Percentiles rank a stretch among this genome's conserved stretches.
Conservation (phyloP, 2,888 invertebrate genomes). For the Spilosoma lubricipeda region DNA sequence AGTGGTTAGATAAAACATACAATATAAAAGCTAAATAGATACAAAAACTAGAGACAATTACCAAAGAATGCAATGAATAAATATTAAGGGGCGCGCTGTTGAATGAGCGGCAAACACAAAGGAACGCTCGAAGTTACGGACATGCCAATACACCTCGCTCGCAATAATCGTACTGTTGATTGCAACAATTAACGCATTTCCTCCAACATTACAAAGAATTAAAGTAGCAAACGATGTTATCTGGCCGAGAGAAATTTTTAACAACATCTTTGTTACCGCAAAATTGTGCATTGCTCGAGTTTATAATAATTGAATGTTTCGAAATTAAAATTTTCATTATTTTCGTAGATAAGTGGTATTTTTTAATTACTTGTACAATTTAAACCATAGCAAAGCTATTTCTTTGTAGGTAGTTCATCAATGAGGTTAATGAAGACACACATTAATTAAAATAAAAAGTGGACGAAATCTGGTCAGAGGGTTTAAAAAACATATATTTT, state of each 20-base stretch:
- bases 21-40: constrained; percentile 42
- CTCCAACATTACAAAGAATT: constrained; percentile 52
- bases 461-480: no score
- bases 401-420: no score
- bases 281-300: background rate
- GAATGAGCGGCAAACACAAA: constrained; percentile 75
- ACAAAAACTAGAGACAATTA: constrained; percentile 57
- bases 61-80: constrained; percentile 64
- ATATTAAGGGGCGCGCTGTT: constrained; percentile 61
- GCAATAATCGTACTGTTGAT: constrained; percentile 66
- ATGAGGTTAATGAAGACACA: no score
- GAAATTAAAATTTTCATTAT: background rate
- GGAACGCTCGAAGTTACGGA: constrained; percentile 55
- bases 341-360: background rate
- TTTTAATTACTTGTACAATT: background rate
- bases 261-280: background rate
- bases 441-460: no score
- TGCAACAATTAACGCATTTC: constrained; percentile 71
- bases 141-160: constrained; percentile 65
- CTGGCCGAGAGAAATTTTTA: background rate
- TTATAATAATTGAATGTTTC: background rate
- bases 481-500: no score
- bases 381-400: no score
- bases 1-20: constrained; percentile 38
- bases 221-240: constrained; percentile 41